Conservation (phyloP, 1,140 invertebrate genomes). For the Stenopsyche tienmushanensis region DNA sequence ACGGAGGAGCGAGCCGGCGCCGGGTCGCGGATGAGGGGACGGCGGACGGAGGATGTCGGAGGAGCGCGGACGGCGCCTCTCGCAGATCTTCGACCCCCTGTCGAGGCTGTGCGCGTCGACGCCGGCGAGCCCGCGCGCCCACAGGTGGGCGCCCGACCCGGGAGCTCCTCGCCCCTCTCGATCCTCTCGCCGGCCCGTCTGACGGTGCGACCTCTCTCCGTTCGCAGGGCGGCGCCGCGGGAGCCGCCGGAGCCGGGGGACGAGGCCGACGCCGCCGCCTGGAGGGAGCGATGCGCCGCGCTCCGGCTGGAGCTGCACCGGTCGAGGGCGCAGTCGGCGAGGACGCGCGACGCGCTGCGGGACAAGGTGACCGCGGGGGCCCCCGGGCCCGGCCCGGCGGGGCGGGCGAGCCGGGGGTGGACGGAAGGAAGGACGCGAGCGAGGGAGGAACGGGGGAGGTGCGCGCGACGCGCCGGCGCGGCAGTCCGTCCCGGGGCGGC, state of each 20-base stretch:
- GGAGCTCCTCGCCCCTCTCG: too few relatives aligned
- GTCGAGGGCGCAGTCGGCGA: slow-evolving; percentile 78
- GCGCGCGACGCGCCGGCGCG: slow-evolving; percentile 76
- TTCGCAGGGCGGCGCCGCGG: slow-evolving; percentile 43
- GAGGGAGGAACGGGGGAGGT: slow-evolving; percentile 76
- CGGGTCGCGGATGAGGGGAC: slow-evolving; percentile 16
- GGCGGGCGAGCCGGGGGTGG: too few relatives aligned
- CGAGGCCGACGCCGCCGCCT: slow-evolving; percentile 59
- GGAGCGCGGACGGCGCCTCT: slow-evolving; percentile 66
- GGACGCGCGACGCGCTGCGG: slow-evolving; percentile 79
- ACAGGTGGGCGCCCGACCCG: slow-evolving; percentile 53
- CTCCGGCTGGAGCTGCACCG: slow-evolving; percentile 79
- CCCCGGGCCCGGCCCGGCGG: too few relatives aligned
- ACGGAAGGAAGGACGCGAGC: too few relatives aligned
- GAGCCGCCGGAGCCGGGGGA: slow-evolving; percentile 41
- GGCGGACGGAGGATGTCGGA: slow-evolving; percentile 52
- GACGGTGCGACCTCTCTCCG: slow-evolving; percentile 49
- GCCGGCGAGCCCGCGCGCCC: slow-evolving; percentile 65
- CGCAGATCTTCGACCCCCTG: slow-evolving; percentile 78
- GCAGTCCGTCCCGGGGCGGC: background rate
- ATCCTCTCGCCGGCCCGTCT: slow-evolving; percentile 46
- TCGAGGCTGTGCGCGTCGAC: slow-evolving; percentile 66
- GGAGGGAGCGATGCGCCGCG: slow-evolving; percentile 82
- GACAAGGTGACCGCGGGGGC: slow-evolving; percentile 77
- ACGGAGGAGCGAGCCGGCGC: slow-evolving; percentile 63